Conservation (phyloP, 2,797 vertebrate species). For the Otolemur crassicaudatus region DNA sequence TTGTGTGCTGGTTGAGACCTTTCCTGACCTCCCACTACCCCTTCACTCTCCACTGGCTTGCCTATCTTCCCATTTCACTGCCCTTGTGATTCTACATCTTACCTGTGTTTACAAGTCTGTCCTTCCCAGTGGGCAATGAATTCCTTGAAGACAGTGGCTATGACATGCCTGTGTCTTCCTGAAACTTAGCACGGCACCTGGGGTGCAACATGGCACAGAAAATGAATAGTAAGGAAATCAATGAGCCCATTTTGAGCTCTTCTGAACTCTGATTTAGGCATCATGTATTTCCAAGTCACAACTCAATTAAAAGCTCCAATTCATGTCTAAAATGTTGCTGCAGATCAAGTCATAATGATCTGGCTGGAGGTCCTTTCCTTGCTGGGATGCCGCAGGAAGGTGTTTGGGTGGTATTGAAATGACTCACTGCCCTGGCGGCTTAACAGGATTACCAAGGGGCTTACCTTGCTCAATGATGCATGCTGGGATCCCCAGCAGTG, state of each 20-base stretch:
- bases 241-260: background rate
- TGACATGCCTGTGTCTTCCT: background rate
- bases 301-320: constrained; percentile 80
- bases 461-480: constrained; percentile 76
- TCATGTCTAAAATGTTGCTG: constrained; percentile 80
- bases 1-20: background rate
- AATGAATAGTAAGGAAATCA: background rate
- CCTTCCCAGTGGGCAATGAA: background rate
- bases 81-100: background rate
- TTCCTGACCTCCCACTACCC: background rate
- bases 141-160: background rate
- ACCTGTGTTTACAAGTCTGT: background rate
- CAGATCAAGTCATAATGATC: constrained; percentile 73
- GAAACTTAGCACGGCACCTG: background rate
- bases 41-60: background rate
- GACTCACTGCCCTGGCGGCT: constrained; percentile 77
- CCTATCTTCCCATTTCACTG: background rate
- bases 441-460: constrained; percentile 78
- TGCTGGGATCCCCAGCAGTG: constrained; percentile 71
- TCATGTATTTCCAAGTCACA: constrained; percentile 73
- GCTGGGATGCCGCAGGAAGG: constrained; percentile 56
- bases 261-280: background rate
- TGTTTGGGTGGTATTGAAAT: constrained; percentile 72
- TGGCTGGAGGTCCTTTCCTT: constrained; percentile 44
- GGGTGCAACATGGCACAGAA: background rate